These are phyloP conservation scores for Aphaenogaster ashmeadi DNA, from an alignment of 1,140 invertebrate genomes.

Conservation along the genomic window DNA sequence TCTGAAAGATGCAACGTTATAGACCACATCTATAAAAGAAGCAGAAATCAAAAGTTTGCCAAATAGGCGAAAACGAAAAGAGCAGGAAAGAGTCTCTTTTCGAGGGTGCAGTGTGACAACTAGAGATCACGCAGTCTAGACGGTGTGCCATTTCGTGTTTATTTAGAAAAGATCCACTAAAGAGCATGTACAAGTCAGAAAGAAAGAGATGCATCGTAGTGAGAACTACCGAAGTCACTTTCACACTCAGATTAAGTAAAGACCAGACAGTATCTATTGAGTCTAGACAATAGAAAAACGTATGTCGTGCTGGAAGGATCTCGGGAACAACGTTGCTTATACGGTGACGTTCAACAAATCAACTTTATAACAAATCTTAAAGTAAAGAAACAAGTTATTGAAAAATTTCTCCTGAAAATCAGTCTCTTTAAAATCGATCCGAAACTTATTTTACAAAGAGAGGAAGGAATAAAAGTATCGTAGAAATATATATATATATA, in stretches of 20 bases:
- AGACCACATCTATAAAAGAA: conserved; percentile 78
- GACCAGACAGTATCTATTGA: conserved; percentile 80
- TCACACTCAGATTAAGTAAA: conserved; percentile 75
- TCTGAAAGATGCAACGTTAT: conserved; percentile 62
- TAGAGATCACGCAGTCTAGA: conserved; percentile 79
- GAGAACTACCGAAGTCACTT: conserved; percentile 65
- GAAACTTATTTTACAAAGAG: not conserved
- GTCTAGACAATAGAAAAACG: conserved; percentile 63
- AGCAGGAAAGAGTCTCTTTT: conserved; percentile 76
- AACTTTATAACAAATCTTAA: not conserved
- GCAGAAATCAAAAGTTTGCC: conserved; percentile 83
- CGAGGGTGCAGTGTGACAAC: conserved; percentile 79
- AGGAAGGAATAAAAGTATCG: not conserved
- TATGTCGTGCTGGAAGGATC: conserved; percentile 56
- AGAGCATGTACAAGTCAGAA: conserved; percentile 74
- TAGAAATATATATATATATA: not conserved
- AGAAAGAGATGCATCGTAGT: conserved; percentile 71
- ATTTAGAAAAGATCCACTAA: conserved; percentile 70
- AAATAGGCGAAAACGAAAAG: conserved; percentile 77
- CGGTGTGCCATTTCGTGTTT: conserved; percentile 80
- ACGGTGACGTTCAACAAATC: not conserved
- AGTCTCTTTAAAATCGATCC: not conserved
- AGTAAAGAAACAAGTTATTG: not conserved
- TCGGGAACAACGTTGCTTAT: conserved; percentile 49
- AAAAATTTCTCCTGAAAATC: conserved; percentile 1